Evolutionary conservation across 2,888 invertebrate species (phyloP).

Genomic region (Dynastes grantii): DNA sequence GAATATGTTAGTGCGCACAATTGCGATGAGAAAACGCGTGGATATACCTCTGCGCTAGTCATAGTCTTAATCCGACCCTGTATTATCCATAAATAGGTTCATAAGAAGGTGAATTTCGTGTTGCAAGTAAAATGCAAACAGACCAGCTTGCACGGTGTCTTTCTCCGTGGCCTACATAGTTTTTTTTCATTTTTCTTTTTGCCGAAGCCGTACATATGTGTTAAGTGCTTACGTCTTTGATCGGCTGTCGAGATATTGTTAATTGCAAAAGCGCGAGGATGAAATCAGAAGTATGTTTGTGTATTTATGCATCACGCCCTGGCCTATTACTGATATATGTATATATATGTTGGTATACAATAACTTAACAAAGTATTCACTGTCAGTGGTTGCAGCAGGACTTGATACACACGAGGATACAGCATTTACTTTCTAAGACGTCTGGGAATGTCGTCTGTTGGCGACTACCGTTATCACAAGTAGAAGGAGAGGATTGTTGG

Average conservation of each 20-base stretch:
- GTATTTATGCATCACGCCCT: not conserved
- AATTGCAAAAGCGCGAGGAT: not conserved
- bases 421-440: slow-evolving; percentile 12
- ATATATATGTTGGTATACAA: not conserved
- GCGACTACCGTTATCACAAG: slow-evolving; percentile 23
- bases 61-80: not conserved
- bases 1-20: no score
- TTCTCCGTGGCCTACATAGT: slow-evolving; percentile 13
- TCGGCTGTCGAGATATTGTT: not conserved
- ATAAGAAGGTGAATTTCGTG: not conserved
- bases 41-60: no score
- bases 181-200: not conserved
- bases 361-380: no score
- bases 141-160: not conserved
- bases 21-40: no score
- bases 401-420: not conserved
- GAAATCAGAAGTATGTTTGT: not conserved
- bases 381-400: no score
- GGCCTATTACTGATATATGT: not conserved
- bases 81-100: not conserved
- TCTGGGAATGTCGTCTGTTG: not conserved
- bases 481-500: not conserved
- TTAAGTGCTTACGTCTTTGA: not conserved
- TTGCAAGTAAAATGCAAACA: slow-evolving; percentile 1
- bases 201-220: not conserved